A percentile compares a stretch with the other conserved stretches of the same genome.
These are phyloP conservation scores for Cydia strobilella DNA, from an alignment of 1,140 invertebrate genomes.

Conservation along the genomic window DNA sequence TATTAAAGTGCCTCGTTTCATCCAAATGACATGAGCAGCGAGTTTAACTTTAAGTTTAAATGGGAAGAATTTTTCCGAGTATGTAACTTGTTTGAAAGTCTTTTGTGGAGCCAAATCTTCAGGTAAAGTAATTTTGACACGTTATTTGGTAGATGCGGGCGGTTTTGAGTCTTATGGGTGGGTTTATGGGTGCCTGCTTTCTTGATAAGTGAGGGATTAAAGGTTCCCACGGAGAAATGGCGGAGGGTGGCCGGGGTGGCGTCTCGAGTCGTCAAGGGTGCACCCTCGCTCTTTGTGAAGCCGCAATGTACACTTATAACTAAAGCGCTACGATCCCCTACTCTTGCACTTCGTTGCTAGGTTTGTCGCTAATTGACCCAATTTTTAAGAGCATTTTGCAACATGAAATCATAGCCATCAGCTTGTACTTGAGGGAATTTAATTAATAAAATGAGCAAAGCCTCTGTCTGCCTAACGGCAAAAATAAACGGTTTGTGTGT, in stretches of 20 bases:
- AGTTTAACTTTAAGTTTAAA: constrained; percentile 52
- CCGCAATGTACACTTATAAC: constrained; percentile 53
- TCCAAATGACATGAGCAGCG: constrained; percentile 36
- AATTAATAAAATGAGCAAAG: constrained; percentile 37
- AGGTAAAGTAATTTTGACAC: constrained; percentile 58
- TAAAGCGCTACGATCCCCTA: constrained; percentile 48
- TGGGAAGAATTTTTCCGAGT: constrained; percentile 44
- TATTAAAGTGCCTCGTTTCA: constrained; percentile 3
- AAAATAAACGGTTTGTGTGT: not conserved
- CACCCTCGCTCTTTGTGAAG: constrained; percentile 63
- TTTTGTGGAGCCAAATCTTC: constrained; percentile 57
- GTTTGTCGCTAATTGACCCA: constrained; percentile 74
- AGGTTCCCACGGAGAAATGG: constrained; percentile 30
- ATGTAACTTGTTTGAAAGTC: constrained; percentile 55
- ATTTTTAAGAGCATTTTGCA: constrained; percentile 61
- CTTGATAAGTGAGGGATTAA: constrained; percentile 22
- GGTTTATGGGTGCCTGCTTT: constrained; percentile 41
- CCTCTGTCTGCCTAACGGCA: not conserved
- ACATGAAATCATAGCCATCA: constrained; percentile 37
- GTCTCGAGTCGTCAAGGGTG: constrained; percentile 52
- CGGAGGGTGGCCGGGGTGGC: constrained; percentile 46
- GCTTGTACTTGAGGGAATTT: constrained; percentile 46
- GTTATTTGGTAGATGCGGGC: constrained; percentile 34
- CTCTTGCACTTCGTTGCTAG: constrained; percentile 51
- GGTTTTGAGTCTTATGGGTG: constrained; percentile 47